These are phyloP conservation scores for Anthoscopus minutus DNA, from an alignment of 2,113 vertebrate species.

Conservation along the genomic window DNA sequence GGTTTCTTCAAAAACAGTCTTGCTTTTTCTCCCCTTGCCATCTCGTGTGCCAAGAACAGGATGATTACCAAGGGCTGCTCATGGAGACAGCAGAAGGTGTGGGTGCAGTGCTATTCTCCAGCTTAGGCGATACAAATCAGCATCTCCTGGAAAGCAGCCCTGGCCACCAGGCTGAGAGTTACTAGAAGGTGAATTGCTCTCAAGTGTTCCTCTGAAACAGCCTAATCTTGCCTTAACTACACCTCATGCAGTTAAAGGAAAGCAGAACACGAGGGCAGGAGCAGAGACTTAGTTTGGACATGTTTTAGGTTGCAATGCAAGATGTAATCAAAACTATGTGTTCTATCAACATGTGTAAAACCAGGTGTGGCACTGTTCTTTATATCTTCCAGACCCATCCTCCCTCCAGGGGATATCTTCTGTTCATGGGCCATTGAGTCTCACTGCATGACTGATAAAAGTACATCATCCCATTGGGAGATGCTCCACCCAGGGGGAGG, in stretches of 20 bases:
- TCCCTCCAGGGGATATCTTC: too few relatives aligned
- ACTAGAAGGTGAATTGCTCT: not conserved
- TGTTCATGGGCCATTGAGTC: too few relatives aligned
- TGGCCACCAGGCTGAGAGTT: not conserved
- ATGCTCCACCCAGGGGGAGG: too few relatives aligned
- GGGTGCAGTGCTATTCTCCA: not conserved
- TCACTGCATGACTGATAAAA: too few relatives aligned
- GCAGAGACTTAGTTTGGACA: not conserved
- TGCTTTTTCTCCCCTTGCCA: not conserved
- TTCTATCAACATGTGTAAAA: too few relatives aligned
- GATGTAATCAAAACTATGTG: too few relatives aligned
- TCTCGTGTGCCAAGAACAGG: fast-evolving
- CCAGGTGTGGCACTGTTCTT: too few relatives aligned
- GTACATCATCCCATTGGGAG: too few relatives aligned
- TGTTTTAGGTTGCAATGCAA: too few relatives aligned
- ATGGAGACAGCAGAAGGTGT: not conserved
- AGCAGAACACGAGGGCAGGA: fast-evolving
- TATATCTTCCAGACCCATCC: too few relatives aligned
- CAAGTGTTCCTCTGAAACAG: not conserved
- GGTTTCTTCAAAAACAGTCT: not conserved
- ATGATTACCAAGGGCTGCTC: not conserved
- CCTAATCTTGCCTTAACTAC: not conserved
- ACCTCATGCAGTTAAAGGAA: not conserved
- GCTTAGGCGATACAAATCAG: not conserved
- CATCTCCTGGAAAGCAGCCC: not conserved